A percentile compares a stretch with the other conserved stretches of the same genome.
phyloP scores from a whole-genome alignment of 1,140 invertebrate genomes.

The Holcopasites calliopsidis region DNA sequence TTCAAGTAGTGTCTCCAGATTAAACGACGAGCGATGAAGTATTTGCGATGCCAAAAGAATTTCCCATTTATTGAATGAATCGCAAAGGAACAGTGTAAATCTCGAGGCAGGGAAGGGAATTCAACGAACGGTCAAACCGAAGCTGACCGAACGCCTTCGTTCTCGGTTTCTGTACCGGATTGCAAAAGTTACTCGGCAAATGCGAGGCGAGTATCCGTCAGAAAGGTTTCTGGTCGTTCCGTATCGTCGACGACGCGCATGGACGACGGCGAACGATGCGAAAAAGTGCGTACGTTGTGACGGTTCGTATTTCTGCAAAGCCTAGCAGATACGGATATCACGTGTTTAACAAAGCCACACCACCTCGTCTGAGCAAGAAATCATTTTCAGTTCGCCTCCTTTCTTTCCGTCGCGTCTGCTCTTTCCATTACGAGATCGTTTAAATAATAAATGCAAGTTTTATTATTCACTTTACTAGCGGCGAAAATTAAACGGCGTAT shows the following conservation, averaged over 20 bases:
- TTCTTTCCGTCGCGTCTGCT: constrained; percentile 6
- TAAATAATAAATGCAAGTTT: too few species aligned
- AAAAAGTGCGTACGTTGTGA: constrained; percentile 53
- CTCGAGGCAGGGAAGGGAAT: too few species aligned
- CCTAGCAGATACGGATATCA: constrained; percentile 47
- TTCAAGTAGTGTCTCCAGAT: too few species aligned
- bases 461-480: too few species aligned
- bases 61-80: too few species aligned
- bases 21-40: too few species aligned
- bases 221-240: background rate
- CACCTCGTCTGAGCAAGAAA: constrained; percentile 3
- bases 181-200: background rate
- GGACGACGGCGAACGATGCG: constrained; percentile 16
- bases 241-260: background rate
- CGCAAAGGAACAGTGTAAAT: too few species aligned
- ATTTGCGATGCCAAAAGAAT: too few species aligned
- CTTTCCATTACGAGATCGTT: background rate
- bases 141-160: too few species aligned
- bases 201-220: background rate
- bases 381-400: constrained; percentile 3
- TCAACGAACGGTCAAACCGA: too few species aligned
- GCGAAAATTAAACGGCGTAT: too few species aligned
- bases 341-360: constrained; percentile 46
- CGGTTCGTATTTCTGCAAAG: constrained; percentile 52
- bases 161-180: too few species aligned